Percentiles rank a stretch among this genome's conserved stretches.
These are phyloP conservation scores for Sesia bembeciformis DNA, from an alignment of 2,888 invertebrate genomes.

Conservation along the genomic window DNA sequence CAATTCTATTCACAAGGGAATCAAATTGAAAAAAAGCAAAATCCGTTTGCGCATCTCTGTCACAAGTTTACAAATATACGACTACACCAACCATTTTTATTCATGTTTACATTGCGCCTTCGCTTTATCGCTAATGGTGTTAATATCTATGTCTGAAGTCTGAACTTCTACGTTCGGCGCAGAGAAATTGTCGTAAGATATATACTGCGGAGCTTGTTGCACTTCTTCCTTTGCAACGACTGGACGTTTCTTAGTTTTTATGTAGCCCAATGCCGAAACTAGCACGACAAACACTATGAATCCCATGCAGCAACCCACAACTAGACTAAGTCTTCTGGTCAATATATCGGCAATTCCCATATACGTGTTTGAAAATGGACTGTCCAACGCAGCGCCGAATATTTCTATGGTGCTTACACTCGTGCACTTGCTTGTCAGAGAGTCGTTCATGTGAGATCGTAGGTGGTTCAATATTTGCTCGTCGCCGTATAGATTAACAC, in stretches of 20 bases:
- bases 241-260: constrained; percentile 88
- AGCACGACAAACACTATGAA: constrained; percentile 89
- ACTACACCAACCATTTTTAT: constrained; percentile 11
- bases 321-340: constrained; percentile 86
- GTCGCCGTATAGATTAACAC: constrained; percentile 69
- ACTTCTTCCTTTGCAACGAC: constrained; percentile 81
- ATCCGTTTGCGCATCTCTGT: constrained; percentile 8
- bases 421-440: constrained; percentile 83
- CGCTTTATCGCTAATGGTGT: constrained; percentile 58
- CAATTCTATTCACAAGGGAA: constrained; percentile 33
- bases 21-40: constrained; percentile 24
- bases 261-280: constrained; percentile 87
- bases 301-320: constrained; percentile 90
- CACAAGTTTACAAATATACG: neutral
- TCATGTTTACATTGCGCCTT: constrained; percentile 44
- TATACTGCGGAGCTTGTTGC: constrained; percentile 85
- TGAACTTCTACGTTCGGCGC: constrained; percentile 51
- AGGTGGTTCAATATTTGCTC: constrained; percentile 70
- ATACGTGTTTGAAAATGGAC: constrained; percentile 76
- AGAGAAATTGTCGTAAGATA: constrained; percentile 78
- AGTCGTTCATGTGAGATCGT: constrained; percentile 72
- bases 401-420: constrained; percentile 84
- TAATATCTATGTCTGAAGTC: constrained; percentile 61
- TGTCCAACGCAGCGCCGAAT: constrained; percentile 76
- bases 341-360: constrained; percentile 83